phyloP scores from a whole-genome alignment of 2,888 invertebrate species.

The Callosobruchus maculatus region DNA sequence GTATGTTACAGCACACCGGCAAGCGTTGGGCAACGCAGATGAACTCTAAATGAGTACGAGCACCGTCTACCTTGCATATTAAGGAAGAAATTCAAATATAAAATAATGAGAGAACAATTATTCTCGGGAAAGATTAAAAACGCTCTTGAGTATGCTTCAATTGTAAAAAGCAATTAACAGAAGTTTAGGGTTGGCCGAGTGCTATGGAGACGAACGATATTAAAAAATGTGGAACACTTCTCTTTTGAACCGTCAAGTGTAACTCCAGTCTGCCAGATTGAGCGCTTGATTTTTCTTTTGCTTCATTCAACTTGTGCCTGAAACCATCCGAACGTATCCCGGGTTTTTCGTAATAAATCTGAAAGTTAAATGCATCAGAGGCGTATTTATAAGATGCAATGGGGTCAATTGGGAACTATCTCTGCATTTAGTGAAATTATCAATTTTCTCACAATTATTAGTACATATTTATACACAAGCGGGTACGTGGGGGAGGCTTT shows the following conservation, averaged over 20 bases:
- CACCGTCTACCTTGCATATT: neutral
- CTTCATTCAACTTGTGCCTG: neutral
- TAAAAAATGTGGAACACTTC: neutral
- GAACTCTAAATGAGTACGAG: neutral
- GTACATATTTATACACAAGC: too few species aligned
- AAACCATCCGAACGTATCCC: neutral
- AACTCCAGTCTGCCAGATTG: neutral
- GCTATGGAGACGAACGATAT: neutral
- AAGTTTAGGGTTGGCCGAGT: neutral
- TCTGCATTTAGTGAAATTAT: too few species aligned
- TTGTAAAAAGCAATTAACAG: neutral
- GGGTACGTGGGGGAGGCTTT: too few species aligned
- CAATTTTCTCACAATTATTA: too few species aligned
- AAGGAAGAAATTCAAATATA: neutral
- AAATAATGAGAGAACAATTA: neutral
- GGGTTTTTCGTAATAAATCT: neutral
- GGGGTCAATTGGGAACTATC: too few species aligned
- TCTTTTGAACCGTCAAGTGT: neutral
- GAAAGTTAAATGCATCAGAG: neutral
- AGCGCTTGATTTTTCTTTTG: neutral
- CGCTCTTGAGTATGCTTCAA: neutral
- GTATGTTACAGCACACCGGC: neutral
- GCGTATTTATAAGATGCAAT: too few species aligned
- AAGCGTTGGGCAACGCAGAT: neutral
- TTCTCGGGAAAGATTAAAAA: neutral